These are phyloP conservation scores for Yponomeuta cagnagella DNA, from an alignment of 2,888 invertebrate species.

Conservation along the genomic window DNA sequence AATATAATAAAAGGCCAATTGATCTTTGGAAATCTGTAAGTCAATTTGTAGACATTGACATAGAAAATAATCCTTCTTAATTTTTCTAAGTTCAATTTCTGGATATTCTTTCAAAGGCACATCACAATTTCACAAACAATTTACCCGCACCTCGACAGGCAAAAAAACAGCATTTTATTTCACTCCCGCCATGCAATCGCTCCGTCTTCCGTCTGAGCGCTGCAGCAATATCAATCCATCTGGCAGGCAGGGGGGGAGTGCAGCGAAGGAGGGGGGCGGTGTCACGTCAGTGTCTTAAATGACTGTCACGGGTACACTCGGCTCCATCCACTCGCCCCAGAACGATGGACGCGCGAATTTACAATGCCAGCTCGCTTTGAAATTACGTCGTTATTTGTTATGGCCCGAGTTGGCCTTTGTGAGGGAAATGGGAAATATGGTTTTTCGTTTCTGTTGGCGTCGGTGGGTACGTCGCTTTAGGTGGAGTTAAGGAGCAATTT, in stretches of 20 bases:
- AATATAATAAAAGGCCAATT: too few relatives aligned
- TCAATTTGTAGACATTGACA: too few relatives aligned
- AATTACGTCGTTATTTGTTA: slow-evolving; percentile 65
- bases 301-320: slow-evolving; percentile 72
- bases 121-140: slow-evolving; percentile 21
- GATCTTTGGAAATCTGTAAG: too few relatives aligned
- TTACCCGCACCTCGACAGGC: slow-evolving; percentile 19
- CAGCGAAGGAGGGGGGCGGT: slow-evolving; percentile 30
- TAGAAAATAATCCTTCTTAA: too few relatives aligned
- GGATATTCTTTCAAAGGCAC: background rate
- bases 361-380: slow-evolving; percentile 50
- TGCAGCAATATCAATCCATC: slow-evolving; percentile 75
- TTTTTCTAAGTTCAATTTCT: background rate
- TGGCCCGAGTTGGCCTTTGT: slow-evolving; percentile 11
- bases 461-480: background rate
- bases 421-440: slow-evolving; percentile 2
- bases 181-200: slow-evolving; percentile 64
- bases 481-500: background rate
- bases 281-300: slow-evolving; percentile 74
- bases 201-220: slow-evolving; percentile 68
- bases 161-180: slow-evolving; percentile 21
- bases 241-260: slow-evolving; percentile 43
- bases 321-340: slow-evolving; percentile 51
- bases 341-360: slow-evolving; percentile 60
- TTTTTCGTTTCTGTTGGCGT: background rate